Evolutionary conservation across 2,113 vertebrate genomes (phyloP).

Genomic region (Colossoma macropomum): DNA sequence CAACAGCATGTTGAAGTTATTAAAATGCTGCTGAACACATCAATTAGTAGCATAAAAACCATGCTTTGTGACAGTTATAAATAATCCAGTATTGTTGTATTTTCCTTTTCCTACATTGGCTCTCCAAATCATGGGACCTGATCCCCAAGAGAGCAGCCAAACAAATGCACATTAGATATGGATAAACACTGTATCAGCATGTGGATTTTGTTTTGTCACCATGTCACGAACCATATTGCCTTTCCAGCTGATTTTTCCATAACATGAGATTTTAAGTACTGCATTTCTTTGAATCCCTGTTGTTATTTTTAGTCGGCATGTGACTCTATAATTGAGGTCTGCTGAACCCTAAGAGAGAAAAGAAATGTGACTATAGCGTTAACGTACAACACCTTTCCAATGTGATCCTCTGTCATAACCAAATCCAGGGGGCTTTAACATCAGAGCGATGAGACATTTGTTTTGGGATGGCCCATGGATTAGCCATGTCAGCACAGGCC

Average conservation of each 20-base stretch:
- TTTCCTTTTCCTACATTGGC: neutral
- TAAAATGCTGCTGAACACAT: neutral
- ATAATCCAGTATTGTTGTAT: neutral
- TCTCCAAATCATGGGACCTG: neutral
- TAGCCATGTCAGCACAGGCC: conserved; percentile 55
- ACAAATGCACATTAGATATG: neutral
- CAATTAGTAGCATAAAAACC: neutral
- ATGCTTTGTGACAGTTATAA: neutral
- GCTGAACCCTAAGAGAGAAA: conserved; percentile 30
- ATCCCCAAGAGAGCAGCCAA: no score
- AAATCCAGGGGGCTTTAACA: conserved; percentile 57
- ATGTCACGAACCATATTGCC: neutral
- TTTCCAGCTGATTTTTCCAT: neutral
- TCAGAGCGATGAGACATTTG: conserved; percentile 47
- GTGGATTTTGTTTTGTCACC: neutral
- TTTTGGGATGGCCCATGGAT: conserved; percentile 54
- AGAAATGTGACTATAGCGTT: conserved; percentile 24
- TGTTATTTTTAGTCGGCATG: conserved; percentile 26
- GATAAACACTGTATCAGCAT: neutral
- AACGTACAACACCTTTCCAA: conserved; percentile 50
- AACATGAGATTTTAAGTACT: neutral
- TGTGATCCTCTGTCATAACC: conserved; percentile 47
- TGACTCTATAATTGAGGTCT: conserved; percentile 13
- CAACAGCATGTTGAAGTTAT: neutral
- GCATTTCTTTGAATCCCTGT: conserved; percentile 16